Evolutionary conservation across 2,888 invertebrate species (phyloP), one percentile per base, ranked within the genome.

Genomic region (Cecidostiba fungosa): DNA sequence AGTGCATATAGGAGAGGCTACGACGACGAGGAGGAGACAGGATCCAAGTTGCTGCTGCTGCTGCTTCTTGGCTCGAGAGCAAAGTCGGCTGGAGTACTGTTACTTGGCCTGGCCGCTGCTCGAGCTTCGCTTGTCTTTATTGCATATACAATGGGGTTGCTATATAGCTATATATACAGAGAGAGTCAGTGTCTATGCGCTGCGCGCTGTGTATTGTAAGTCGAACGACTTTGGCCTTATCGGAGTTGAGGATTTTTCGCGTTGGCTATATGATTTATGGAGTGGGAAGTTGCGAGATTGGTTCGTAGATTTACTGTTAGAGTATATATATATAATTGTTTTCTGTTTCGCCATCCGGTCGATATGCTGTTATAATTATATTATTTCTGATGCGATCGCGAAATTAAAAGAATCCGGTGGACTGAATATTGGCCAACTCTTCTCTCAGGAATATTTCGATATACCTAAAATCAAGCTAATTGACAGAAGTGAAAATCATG

Each of bases 61-160:
- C 59, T 72, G 43, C 73, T 73, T 70, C 70, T 79, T 23, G 54
- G 43, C 83, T 23, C 47, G 12, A 19, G 43, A 39, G 78, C 73
- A 47, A 80, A 80, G 77, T 83, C 79, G 79, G 79, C 50, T 84
- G 79, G 36, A 73, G 86, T 86, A 86, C 86, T 83, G 86, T 86
- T 86, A 86, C 77, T 83, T 86, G 86, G 83, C 86, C 86, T 82
- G 82, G 85, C 81, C 54, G 74, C 47, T 10, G 36, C 36, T 39
- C 32, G 39, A 54, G 59, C 84, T 76, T 29, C 14, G 12, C 36
- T 78, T 66, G 70, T 43, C 80, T 84, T 79, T 79, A 84, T 80
- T 84, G 84, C 79, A 84, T 84, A 69, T 74, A 79, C 74, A 79
- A 79, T 84, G 39, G 78, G 12, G 26, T 26, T 59, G 54, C 54